phyloP scores from a whole-genome alignment of 2,797 vertebrate genomes.

The Balearica regulorum region DNA sequence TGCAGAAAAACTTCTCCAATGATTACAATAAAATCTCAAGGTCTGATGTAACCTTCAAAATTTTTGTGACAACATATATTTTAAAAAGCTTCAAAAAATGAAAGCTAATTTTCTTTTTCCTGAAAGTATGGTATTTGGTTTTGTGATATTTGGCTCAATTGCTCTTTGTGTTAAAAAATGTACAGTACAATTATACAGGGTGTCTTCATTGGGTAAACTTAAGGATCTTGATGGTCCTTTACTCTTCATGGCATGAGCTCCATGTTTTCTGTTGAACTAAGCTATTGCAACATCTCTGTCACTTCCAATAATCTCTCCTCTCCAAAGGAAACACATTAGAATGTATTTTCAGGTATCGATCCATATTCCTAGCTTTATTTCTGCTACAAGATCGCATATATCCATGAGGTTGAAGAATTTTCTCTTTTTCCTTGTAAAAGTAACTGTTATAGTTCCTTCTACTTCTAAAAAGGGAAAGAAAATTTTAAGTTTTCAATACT shows the following conservation, averaged over 20 bases:
- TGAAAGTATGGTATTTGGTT: background rate
- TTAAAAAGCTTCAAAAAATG: background rate
- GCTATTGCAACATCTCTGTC: background rate
- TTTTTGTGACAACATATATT: background rate
- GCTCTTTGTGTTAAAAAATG: background rate
- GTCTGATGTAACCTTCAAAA: background rate
- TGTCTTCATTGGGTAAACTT: background rate
- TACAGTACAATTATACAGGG: background rate
- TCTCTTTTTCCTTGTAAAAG: background rate
- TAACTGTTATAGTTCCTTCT: background rate
- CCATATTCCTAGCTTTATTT: background rate
- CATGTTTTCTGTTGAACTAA: background rate
- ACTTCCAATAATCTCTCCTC: background rate
- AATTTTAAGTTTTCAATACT: background rate
- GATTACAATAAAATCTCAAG: background rate
- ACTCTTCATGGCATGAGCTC: background rate
- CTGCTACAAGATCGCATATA: background rate
- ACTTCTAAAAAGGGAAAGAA: background rate
- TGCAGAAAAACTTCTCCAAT: background rate
- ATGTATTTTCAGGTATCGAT: background rate
- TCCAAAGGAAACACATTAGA: background rate
- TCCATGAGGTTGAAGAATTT: background rate
- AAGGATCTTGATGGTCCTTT: background rate
- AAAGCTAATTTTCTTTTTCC: background rate
- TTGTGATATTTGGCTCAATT: background rate